Conservation (phyloP, 1,140 invertebrate species). For the Dysdera silvatica region DNA sequence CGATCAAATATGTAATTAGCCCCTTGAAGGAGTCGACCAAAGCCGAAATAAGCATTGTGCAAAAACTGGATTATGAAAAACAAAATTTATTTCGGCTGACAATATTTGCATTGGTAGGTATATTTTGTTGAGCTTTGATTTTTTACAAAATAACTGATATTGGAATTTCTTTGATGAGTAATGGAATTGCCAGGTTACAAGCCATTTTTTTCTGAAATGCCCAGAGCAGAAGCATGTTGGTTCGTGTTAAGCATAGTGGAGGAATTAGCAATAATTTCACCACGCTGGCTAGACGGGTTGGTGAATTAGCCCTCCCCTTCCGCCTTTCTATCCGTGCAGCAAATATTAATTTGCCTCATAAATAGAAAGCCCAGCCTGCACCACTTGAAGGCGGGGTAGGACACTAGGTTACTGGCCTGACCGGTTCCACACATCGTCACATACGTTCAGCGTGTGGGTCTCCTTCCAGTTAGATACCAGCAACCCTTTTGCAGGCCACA, state of each 20-base stretch:
- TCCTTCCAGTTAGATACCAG: too few species aligned
- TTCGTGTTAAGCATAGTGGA: too few species aligned
- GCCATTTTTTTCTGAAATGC: not conserved
- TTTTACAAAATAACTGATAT: not conserved
- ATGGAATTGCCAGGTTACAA: not conserved
- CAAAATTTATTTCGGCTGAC: slow-evolving; percentile 73
- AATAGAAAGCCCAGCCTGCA: too few species aligned
- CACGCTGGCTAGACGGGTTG: slow-evolving; percentile 63
- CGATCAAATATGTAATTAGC: slow-evolving; percentile 64
- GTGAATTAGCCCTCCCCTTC: too few species aligned
- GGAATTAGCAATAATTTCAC: slow-evolving; percentile 78
- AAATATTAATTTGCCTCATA: too few species aligned
- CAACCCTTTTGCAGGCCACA: too few species aligned
- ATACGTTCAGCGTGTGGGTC: too few species aligned
- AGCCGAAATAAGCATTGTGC: slow-evolving; percentile 63
- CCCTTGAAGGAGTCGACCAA: slow-evolving; percentile 58
- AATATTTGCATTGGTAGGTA: slow-evolving; percentile 66
- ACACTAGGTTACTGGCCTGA: too few species aligned
- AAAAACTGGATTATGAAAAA: slow-evolving; percentile 71
- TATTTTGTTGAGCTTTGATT: not conserved
- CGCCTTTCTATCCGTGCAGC: too few species aligned
- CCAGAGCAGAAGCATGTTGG: slow-evolving; percentile 62
- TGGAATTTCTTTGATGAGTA: too few species aligned
- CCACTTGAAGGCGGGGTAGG: too few species aligned
- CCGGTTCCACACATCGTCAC: too few species aligned